A percentile compares a stretch with the other conserved stretches of the same genome.
Evolutionary conservation across 1,140 invertebrate genomes (phyloP).

Genomic region (Oedothorax gibbosus): DNA sequence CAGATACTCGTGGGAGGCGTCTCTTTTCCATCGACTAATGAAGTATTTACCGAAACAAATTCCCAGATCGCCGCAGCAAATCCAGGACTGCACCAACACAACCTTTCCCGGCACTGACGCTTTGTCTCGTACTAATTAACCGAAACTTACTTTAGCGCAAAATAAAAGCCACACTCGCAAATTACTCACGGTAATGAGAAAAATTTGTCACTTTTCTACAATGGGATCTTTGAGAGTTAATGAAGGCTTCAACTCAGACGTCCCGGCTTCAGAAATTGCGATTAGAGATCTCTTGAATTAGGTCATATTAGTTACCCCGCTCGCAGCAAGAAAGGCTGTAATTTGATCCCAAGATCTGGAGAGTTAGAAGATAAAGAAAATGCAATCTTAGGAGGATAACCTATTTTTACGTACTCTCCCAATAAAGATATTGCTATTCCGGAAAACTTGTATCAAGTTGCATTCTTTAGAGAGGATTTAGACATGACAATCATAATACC

Average conservation of each 20-base stretch:
- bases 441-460: no score
- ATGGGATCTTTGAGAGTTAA: constrained; percentile 58
- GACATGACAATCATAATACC: no score
- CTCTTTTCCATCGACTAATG: constrained; percentile 62
- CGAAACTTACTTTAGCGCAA: constrained; percentile 60
- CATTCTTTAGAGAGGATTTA: no score
- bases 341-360: constrained; percentile 25
- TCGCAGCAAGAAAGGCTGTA: constrained; percentile 27
- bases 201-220: constrained; percentile 59
- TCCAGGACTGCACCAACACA: constrained; percentile 46
- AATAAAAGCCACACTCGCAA: constrained; percentile 59
- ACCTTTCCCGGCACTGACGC: constrained; percentile 30
- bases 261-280: constrained; percentile 53
- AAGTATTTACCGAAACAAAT: constrained; percentile 62
- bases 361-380: no score
- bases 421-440: no score
- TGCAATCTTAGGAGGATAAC: no score
- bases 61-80: constrained; percentile 60
- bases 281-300: constrained; percentile 56
- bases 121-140: constrained; percentile 60
- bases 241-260: constrained; percentile 40
- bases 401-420: no score
- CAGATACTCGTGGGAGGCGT: constrained; percentile 50
- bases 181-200: constrained; percentile 60
- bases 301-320: constrained; percentile 51